phyloP scores from a whole-genome alignment of 2,797 vertebrate genomes.

The Bovichtus variegatus region DNA sequence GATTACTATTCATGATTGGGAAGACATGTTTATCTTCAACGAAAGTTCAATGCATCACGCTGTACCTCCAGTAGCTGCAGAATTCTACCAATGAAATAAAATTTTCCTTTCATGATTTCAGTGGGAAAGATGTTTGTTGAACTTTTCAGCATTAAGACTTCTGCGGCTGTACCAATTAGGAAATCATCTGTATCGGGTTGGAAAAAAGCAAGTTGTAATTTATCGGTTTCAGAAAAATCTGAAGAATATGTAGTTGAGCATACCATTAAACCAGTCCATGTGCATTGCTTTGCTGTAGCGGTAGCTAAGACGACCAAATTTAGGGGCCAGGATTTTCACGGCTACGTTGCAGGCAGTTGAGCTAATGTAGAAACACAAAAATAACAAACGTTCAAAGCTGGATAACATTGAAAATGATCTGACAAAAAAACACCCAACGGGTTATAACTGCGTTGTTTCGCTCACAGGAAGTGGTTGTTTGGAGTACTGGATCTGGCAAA shows the following conservation, averaged over 20 bases:
- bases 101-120: constrained; percentile 81
- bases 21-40: background rate
- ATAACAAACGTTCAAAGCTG: background rate
- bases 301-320: constrained; percentile 81
- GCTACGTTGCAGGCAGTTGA: constrained; percentile 88
- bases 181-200: constrained; percentile 75
- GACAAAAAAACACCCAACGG: background rate
- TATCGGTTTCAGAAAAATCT: background rate
- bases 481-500: constrained; percentile 85
- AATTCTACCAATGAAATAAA: constrained; percentile 84
- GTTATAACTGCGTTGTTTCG: background rate
- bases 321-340: constrained; percentile 86
- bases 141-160: constrained; percentile 85
- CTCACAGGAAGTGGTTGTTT: constrained; percentile 87
- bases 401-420: background rate
- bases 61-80: constrained; percentile 88
- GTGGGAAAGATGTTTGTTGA: constrained; percentile 83
- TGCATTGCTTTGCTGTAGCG: constrained; percentile 84
- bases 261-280: constrained; percentile 86
- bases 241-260: constrained; percentile 35
- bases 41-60: background rate
- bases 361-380: constrained; percentile 69
- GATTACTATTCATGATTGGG: background rate
- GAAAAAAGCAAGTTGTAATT: constrained; percentile 1
- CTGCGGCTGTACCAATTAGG: constrained; percentile 80